Conservation (phyloP, 2,113 vertebrate species). For the Illadopsis cleaveri region DNA sequence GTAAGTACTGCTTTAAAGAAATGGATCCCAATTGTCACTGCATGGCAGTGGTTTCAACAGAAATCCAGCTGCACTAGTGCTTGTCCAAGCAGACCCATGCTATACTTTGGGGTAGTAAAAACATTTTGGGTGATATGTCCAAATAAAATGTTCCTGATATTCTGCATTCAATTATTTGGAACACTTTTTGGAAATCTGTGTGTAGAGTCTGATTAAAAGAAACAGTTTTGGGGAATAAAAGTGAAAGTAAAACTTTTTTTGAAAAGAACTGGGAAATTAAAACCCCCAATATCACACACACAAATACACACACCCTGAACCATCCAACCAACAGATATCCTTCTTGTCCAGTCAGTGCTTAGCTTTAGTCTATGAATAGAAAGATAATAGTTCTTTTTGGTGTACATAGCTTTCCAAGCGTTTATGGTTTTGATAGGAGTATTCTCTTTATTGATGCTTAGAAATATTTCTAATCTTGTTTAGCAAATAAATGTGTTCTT, state of each 20-base stretch:
- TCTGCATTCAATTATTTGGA: not conserved
- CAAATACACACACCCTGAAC: not conserved
- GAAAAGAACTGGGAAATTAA: not conserved
- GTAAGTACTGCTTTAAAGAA: slow-evolving; percentile 69
- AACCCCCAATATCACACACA: not conserved
- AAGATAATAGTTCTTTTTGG: not conserved
- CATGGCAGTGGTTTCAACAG: not conserved
- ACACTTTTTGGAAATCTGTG: not conserved
- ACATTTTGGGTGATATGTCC: not conserved
- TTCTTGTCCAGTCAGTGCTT: not conserved
- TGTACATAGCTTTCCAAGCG: not conserved
- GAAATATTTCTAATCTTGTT: not conserved
- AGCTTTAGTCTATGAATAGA: not conserved
- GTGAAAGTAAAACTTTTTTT: not conserved
- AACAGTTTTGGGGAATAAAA: not conserved
- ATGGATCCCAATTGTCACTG: not conserved
- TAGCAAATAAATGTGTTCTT: not conserved
- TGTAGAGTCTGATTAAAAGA: not conserved
- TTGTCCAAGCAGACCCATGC: not conserved
- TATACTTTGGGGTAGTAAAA: not conserved
- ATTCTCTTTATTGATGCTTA: not conserved
- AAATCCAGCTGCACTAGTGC: not conserved
- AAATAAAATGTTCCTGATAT: not conserved
- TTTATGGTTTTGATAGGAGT: not conserved
- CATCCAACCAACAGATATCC: not conserved